These are phyloP conservation scores for Lepilemur septentrionalis DNA, from an alignment of 2,797 vertebrate genomes.

Conservation along the genomic window DNA sequence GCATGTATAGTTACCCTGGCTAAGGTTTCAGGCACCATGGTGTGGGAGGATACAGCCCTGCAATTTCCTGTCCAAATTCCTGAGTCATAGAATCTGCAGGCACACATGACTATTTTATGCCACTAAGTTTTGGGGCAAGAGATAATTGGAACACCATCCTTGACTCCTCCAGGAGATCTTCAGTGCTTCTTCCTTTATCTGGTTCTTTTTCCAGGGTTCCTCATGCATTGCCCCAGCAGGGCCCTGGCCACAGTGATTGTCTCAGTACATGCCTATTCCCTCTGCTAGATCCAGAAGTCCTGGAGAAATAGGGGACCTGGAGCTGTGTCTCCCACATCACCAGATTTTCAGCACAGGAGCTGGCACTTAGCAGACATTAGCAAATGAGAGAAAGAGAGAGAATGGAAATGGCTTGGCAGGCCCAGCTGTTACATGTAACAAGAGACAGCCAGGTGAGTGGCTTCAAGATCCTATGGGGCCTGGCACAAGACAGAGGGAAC, in stretches of 20 bases:
- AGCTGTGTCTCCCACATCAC: not conserved
- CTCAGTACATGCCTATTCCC: not conserved
- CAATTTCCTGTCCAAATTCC: not conserved
- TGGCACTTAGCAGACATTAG: not conserved
- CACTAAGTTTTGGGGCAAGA: not conserved
- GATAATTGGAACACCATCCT: not conserved
- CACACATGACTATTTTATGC: not conserved
- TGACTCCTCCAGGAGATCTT: not conserved
- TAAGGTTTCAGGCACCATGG: not conserved
- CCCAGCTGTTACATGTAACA: not conserved
- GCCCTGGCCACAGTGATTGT: not conserved
- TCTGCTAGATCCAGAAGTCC: not conserved
- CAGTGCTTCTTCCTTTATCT: not conserved
- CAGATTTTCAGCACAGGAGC: not conserved
- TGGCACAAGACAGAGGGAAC: not conserved
- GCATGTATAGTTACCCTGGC: not conserved
- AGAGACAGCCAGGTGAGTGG: not conserved
- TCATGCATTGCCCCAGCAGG: accelerated
- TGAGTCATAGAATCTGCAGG: not conserved
- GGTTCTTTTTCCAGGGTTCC: too few relatives aligned
- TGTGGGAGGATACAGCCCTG: not conserved
- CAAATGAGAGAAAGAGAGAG: not conserved
- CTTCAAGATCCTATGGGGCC: not conserved
- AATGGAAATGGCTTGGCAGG: not conserved
- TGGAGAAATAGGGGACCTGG: not conserved